Evolutionary conservation across 2,797 vertebrate genomes (phyloP).

Genomic region (Pangasius mekongensis): DNA sequence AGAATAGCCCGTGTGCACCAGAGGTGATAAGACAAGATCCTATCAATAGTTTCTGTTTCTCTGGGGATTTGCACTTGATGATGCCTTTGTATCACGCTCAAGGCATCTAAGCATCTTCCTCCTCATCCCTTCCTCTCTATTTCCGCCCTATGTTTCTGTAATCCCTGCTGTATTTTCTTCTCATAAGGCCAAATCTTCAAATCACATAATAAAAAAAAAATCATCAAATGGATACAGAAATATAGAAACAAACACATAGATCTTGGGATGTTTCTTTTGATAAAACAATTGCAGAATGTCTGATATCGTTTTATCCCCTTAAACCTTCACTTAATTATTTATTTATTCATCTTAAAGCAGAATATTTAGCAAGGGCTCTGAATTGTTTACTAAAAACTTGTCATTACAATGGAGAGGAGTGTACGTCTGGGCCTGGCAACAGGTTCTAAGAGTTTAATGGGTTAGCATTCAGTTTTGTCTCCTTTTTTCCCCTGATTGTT

Average conservation of each 20-base stretch:
- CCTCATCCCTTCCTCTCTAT: background rate
- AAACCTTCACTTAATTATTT: background rate
- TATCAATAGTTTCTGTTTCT: conserved; percentile 27
- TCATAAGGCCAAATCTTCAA: background rate
- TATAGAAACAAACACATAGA: background rate
- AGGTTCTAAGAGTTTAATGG: background rate
- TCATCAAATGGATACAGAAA: background rate
- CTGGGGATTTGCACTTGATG: conserved; percentile 41
- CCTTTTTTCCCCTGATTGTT: background rate
- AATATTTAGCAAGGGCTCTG: background rate
- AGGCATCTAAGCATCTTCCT: background rate
- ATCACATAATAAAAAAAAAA: background rate
- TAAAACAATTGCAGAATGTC: background rate
- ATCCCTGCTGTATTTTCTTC: background rate
- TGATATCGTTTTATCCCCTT: background rate
- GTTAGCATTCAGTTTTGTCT: background rate
- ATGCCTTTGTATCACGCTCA: background rate
- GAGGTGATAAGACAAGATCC: conserved; percentile 40
- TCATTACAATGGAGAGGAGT: background rate
- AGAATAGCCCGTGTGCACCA: conserved; percentile 45
- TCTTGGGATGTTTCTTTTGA: background rate
- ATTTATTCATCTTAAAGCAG: background rate
- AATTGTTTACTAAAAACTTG: background rate
- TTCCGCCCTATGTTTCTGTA: background rate
- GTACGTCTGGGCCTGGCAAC: background rate